Evolutionary conservation across 1,140 invertebrate genomes (phyloP).

Genomic region (Penaeus chinensis): DNA sequence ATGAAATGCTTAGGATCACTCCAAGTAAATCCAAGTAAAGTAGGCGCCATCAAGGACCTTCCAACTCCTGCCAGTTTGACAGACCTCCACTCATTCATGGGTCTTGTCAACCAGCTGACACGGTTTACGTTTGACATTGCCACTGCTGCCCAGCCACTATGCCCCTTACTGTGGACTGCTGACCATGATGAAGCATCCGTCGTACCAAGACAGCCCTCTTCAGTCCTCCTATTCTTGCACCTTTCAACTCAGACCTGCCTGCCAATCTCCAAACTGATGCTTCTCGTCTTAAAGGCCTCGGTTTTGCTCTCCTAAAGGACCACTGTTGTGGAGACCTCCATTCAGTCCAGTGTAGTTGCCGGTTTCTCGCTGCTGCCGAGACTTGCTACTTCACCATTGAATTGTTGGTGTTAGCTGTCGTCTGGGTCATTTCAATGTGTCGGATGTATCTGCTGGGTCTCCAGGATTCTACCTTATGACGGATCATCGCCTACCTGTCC

Average conservation of each 20-base stretch:
- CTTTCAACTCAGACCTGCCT: neutral
- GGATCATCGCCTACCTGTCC: neutral
- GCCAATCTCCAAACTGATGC: too few species aligned
- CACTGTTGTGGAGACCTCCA: too few species aligned
- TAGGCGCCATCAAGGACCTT: neutral
- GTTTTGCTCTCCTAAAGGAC: too few species aligned
- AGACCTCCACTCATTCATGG: neutral
- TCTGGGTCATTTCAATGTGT: neutral
- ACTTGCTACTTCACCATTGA: neutral
- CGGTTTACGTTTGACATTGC: neutral
- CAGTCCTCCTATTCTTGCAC: neutral
- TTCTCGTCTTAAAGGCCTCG: too few species aligned
- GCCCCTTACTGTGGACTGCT: neutral
- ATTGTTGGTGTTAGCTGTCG: neutral
- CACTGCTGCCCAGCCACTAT: neutral
- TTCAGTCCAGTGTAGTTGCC: too few species aligned
- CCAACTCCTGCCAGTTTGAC: neutral
- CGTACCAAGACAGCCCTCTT: neutral
- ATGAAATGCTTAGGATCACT: neutral
- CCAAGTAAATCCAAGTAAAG: neutral
- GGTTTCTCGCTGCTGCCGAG: too few species aligned
- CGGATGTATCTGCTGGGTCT: neutral
- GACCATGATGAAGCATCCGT: neutral
- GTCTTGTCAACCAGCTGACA: neutral
- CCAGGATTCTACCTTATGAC: neutral